phyloP scores from a whole-genome alignment of 2,888 invertebrate species.

The Therioaphis trifolii region DNA sequence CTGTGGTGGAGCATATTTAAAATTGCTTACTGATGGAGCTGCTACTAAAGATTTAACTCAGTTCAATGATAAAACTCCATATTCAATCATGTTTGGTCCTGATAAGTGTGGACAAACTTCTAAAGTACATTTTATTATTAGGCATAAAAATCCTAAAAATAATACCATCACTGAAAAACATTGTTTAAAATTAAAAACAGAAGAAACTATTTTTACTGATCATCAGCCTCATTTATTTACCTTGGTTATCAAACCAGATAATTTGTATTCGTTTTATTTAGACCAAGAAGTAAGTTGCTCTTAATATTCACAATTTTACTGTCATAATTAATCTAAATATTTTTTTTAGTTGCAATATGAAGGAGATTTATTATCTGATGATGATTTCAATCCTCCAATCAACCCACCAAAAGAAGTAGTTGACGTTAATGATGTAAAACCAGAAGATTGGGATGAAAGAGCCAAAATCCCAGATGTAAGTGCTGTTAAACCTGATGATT shows the following conservation, averaged over 20 bases:
- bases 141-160: slow-evolving; percentile 93
- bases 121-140: slow-evolving; percentile 93
- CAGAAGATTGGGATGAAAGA: slow-evolving; percentile 96
- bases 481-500: slow-evolving; percentile 92
- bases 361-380: slow-evolving; percentile 88
- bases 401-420: slow-evolving; percentile 92
- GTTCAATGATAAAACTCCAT: slow-evolving; percentile 96
- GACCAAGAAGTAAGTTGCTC: slow-evolving; percentile 76
- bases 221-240: slow-evolving; percentile 91
- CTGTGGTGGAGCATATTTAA: slow-evolving; percentile 98
- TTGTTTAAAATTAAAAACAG: slow-evolving; percentile 87
- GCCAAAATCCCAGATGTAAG: slow-evolving; percentile 90
- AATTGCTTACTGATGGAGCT: slow-evolving; percentile 83
- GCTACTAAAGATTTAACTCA: slow-evolving; percentile 79
- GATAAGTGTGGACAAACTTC: slow-evolving; percentile 98
- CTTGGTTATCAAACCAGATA: slow-evolving; percentile 82
- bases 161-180: slow-evolving; percentile 94
- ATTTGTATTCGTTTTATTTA: slow-evolving; percentile 81
- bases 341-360: slow-evolving; percentile 70
- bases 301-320: slow-evolving; percentile 30
- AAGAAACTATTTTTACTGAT: slow-evolving; percentile 78
- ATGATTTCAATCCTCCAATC: slow-evolving; percentile 82
- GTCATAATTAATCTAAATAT: slow-evolving; percentile 2
- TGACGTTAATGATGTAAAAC: slow-evolving; percentile 74
- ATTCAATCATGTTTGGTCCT: slow-evolving; percentile 99